Evolutionary conservation across 2,797 vertebrate species (phyloP).

Genomic region (Lacerta bilineata): DNA sequence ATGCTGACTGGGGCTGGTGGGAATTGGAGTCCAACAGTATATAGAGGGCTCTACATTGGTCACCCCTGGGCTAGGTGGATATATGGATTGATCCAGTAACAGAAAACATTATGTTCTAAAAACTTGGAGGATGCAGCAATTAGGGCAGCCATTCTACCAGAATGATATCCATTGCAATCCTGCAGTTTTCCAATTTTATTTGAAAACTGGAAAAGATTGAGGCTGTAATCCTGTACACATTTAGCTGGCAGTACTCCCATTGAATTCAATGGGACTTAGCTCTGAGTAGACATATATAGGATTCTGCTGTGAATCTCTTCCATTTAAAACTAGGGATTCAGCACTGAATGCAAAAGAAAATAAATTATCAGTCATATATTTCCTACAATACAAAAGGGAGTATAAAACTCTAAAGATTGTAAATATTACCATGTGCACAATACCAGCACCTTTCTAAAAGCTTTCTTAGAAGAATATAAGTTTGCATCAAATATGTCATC

Average conservation of each 20-base stretch:
- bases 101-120: not conserved
- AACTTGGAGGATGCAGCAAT: not conserved
- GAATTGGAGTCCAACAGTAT: too few relatives aligned
- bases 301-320: not conserved
- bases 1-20: too few relatives aligned
- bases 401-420: slow-evolving; percentile 3
- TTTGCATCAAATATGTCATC: slow-evolving; percentile 56
- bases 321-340: not conserved
- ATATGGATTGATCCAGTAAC: not conserved
- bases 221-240: not conserved
- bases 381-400: slow-evolving; percentile 46
- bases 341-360: slow-evolving; percentile 29
- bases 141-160: not conserved
- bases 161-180: not conserved
- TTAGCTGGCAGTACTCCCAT: not conserved
- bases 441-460: slow-evolving; percentile 7
- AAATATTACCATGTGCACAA: slow-evolving; percentile 10
- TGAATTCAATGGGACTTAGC: not conserved
- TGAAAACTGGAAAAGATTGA: not conserved
- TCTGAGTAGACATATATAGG: not conserved
- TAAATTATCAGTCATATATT: not conserved
- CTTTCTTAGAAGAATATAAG: slow-evolving; percentile 33
- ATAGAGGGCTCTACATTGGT: too few relatives aligned
- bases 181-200: slow-evolving; percentile 33
- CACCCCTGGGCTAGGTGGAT: not conserved